Evolutionary conservation across 2,888 invertebrate genomes (phyloP).

Genomic region (Dryomyza anilis): DNA sequence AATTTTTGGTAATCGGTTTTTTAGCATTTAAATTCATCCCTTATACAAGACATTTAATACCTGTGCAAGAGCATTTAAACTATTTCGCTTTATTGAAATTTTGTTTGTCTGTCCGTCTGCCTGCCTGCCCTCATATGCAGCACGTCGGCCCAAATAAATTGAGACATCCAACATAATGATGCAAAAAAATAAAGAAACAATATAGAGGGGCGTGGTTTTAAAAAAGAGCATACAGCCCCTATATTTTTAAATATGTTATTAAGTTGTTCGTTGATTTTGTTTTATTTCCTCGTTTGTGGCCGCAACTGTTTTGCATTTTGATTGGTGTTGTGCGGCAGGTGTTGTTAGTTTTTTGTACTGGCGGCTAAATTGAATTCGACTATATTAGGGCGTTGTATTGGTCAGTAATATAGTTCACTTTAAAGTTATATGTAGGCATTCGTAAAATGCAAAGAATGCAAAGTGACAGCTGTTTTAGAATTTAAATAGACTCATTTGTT

Average conservation of each 20-base stretch:
- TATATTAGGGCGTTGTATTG: too few species aligned
- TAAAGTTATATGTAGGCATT: not conserved
- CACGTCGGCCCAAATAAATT: slow-evolving; percentile 3
- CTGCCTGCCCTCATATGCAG: too few species aligned
- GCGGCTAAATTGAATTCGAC: too few species aligned
- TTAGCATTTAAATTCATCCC: too few species aligned
- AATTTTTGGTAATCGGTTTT: too few species aligned
- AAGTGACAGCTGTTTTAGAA: not conserved
- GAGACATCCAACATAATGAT: slow-evolving; percentile 18
- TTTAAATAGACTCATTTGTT: too few species aligned
- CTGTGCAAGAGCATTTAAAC: too few species aligned
- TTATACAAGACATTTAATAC: too few species aligned
- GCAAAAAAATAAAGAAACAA: slow-evolving; percentile 1
- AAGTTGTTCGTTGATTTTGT: not conserved
- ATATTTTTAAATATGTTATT: not conserved
- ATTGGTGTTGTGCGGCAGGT: not conserved
- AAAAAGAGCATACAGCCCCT: not conserved
- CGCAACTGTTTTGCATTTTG: slow-evolving; percentile 2
- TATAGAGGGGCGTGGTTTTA: slow-evolving; percentile 1
- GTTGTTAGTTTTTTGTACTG: not conserved
- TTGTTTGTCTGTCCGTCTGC: too few species aligned
- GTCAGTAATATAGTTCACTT: too few species aligned
- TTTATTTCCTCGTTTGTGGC: not conserved
- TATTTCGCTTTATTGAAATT: slow-evolving; percentile 1
- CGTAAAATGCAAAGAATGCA: not conserved